A percentile compares a stretch with the other conserved stretches of the same genome.
Conservation (phyloP, 2,113 vertebrate genomes). For the Murina feae region DNA sequence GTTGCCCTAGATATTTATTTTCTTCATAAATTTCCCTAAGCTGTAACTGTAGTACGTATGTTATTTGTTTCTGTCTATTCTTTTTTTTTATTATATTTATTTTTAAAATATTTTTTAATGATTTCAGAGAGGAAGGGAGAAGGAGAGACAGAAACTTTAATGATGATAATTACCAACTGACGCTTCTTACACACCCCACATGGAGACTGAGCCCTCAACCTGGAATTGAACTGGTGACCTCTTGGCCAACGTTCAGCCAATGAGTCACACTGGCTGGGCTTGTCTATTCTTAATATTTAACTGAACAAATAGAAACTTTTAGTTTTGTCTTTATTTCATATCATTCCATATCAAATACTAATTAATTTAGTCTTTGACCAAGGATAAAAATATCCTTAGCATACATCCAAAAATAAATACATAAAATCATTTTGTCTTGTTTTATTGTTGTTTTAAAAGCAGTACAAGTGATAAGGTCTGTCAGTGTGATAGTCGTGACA, state of each 20-base stretch:
- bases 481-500: background rate
- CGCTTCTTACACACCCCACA: too few relatives aligned
- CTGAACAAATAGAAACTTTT: background rate
- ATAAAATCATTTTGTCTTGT: background rate
- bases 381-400: slow-evolving; percentile 36
- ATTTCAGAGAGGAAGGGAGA: too few relatives aligned
- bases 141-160: too few relatives aligned
- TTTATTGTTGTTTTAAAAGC: background rate
- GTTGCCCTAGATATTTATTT: background rate
- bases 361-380: slow-evolving; percentile 30
- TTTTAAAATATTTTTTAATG: too few relatives aligned
- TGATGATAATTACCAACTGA: too few relatives aligned
- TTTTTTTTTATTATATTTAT: too few relatives aligned
- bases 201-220: too few relatives aligned
- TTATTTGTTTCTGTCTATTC: background rate
- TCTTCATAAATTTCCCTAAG: slow-evolving; percentile 11
- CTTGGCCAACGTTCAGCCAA: too few relatives aligned
- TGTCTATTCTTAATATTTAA: background rate
- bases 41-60: background rate
- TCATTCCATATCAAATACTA: slow-evolving; percentile 5
- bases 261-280: background rate
- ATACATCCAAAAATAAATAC: slow-evolving; percentile 16
- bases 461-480: background rate
- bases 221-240: too few relatives aligned
- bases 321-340: background rate